Base-by-base conservation (phyloP, 2,888 invertebrate species). In the Tethea ocularis region DNA sequence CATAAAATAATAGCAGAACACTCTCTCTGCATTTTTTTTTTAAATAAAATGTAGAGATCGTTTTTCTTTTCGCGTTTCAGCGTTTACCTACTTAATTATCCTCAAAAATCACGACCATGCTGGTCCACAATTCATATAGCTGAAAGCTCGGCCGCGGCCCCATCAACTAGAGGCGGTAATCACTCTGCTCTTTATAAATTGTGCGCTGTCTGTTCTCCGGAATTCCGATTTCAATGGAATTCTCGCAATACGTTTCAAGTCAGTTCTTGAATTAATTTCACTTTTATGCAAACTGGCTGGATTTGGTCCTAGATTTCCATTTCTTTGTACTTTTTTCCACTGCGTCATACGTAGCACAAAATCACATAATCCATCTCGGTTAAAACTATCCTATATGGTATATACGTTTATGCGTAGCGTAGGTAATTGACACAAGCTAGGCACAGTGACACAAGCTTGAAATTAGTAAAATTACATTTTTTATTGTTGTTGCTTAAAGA, bases 281-380 rank as follows among this genome's bases (percentile, higher is more conserved):
- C 64, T 67, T 33, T 62, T 59, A 66, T 63, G 56, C 64, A 60
- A 66, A 67, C 56, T 66, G 59, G 33, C 61, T 60, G 61, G 61
- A 62, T 46, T 46, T 46, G 15, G 52, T 58, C 55, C 23, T 46
- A 38, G 24, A 15, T 33, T 33, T 36, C 24, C 53, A 54, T 20
- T 11, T 20, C 11, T 20, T 54, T 17, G 17, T n/a, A 29, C 20
- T 29, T 54, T 33, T 53, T 53, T 17, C 15, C 29, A 6, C 10
- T 20, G 20, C 20, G 46, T 46, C 46, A 46, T n/a, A n/a, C 5
- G 20, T 46, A 20, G 20, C 20, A 10, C 17, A n/a, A n/a, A n/a
- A n/a, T n/a, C n/a, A n/a, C n/a, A n/a, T n/a, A n/a, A n/a, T n/a
- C n/a, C n/a, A n/a, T n/a, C n/a, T n/a, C n/a, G n/a, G n/a, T n/a